Conservation (phyloP, 2,797 vertebrate species). For the Notoglanidium macrostoma region DNA sequence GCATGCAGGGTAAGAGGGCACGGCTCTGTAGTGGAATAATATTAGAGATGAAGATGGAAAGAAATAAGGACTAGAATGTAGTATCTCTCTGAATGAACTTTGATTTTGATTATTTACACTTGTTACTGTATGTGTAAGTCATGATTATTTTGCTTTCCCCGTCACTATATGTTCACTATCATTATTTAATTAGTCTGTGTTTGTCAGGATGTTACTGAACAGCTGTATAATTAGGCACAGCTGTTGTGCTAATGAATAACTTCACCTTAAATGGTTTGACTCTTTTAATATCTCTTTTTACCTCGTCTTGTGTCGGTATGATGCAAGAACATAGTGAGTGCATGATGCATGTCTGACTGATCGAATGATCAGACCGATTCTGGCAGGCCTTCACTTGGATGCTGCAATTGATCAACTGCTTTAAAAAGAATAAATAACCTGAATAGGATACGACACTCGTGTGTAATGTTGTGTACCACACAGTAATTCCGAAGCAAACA, state of each 20-base stretch:
- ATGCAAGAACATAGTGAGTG: background rate
- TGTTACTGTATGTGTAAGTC: background rate
- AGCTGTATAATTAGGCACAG: background rate
- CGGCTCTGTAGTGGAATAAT: conserved; percentile 59
- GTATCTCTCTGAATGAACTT: background rate
- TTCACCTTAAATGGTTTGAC: background rate
- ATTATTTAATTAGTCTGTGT: background rate
- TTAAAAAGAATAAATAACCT: background rate
- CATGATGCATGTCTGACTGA: background rate
- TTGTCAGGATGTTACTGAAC: background rate
- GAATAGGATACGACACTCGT: background rate
- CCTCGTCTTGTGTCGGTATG: background rate
- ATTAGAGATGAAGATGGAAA: conserved; percentile 18
- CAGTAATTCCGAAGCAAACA: background rate
- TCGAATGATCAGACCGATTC: background rate
- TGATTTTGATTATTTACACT: background rate
- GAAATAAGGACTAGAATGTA: conserved; percentile 3
- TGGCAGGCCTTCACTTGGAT: too few relatives aligned
- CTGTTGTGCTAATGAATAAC: background rate
- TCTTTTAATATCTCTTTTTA: background rate
- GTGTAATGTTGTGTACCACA: background rate
- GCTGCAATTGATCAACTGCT: background rate
- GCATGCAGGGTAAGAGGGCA: conserved; percentile 49
- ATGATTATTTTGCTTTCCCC: background rate
- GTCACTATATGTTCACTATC: background rate